Evolutionary conservation across 2,797 vertebrate species (phyloP).

Genomic region (Pygocentrus nattereri): DNA sequence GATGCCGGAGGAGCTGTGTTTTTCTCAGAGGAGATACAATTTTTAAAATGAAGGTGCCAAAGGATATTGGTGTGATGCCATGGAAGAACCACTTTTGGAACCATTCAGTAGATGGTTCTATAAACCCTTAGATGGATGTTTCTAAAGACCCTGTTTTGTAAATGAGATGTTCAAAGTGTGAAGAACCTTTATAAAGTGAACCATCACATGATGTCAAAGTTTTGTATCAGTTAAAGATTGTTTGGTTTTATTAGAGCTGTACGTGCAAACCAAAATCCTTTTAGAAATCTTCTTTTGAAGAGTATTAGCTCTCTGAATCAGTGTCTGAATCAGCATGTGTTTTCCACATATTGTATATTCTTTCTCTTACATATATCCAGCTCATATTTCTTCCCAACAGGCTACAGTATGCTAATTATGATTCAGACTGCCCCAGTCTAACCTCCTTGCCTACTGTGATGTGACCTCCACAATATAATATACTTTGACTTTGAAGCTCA

Average conservation of each 20-base stretch:
- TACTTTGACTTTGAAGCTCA: conserved; percentile 70
- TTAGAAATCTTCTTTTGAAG: not conserved
- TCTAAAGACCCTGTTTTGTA: too few relatives aligned
- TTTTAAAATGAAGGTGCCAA: not conserved
- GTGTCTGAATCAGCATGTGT: conserved; percentile 10
- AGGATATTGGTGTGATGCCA: not conserved
- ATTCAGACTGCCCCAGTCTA: conserved; percentile 60
- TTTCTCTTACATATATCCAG: conserved; percentile 22
- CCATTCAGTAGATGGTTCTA: not conserved
- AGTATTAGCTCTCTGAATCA: not conserved
- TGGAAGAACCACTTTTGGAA: not conserved
- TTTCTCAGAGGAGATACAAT: too few relatives aligned
- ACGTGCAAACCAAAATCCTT: not conserved
- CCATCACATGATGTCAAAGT: too few relatives aligned
- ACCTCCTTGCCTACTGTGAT: conserved; percentile 49
- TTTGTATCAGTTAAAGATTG: too few relatives aligned
- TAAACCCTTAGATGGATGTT: too few relatives aligned
- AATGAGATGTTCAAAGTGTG: too few relatives aligned
- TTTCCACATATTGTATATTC: not conserved
- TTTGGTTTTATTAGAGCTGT: not conserved
- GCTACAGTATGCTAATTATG: conserved; percentile 39
- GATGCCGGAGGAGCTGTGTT: too few relatives aligned
- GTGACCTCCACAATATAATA: conserved; percentile 68
- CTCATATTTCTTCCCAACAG: conserved; percentile 41
- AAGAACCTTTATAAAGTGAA: too few relatives aligned